phyloP scores from a whole-genome alignment of 2,797 vertebrate species.

The Peromyscus nudipes region DNA sequence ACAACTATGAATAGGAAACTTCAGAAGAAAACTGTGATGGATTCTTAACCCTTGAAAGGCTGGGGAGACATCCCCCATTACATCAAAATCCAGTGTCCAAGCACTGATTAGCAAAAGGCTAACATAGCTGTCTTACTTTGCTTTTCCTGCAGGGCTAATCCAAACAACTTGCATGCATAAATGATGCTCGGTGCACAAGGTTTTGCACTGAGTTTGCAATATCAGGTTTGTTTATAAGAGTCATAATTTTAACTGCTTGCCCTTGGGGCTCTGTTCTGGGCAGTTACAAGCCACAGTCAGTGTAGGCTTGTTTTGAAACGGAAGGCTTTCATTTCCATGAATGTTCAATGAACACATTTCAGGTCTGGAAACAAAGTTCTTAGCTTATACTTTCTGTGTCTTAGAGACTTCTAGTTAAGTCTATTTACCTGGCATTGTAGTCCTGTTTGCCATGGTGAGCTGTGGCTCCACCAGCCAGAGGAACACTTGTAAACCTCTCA shows the following conservation, averaged over 20 bases:
- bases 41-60: slow-evolving; percentile 81
- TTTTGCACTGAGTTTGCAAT: slow-evolving; percentile 88
- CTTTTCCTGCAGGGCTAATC: slow-evolving; percentile 84
- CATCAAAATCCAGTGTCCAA: slow-evolving; percentile 78
- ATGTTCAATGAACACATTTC: slow-evolving; percentile 74
- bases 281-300: slow-evolving; percentile 69
- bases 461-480: slow-evolving; percentile 71
- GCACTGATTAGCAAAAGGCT: slow-evolving; percentile 82
- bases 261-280: slow-evolving; percentile 84
- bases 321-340: slow-evolving; percentile 82
- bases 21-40: slow-evolving; percentile 82
- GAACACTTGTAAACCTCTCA: slow-evolving; percentile 36
- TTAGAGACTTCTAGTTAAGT: slow-evolving; percentile 83
- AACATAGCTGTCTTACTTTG: slow-evolving; percentile 84
- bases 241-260: slow-evolving; percentile 88
- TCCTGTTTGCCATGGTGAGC: slow-evolving; percentile 79
- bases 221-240: slow-evolving; percentile 90
- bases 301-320: slow-evolving; percentile 85
- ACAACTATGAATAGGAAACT: slow-evolving; percentile 74
- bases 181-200: slow-evolving; percentile 84
- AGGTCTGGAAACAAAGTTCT: slow-evolving; percentile 75
- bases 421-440: slow-evolving; percentile 86
- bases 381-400: slow-evolving; percentile 81
- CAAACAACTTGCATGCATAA: slow-evolving; percentile 86
- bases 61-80: slow-evolving; percentile 73